phyloP scores from a whole-genome alignment of 1,140 invertebrate species.

The Contarinia nasturtii region DNA sequence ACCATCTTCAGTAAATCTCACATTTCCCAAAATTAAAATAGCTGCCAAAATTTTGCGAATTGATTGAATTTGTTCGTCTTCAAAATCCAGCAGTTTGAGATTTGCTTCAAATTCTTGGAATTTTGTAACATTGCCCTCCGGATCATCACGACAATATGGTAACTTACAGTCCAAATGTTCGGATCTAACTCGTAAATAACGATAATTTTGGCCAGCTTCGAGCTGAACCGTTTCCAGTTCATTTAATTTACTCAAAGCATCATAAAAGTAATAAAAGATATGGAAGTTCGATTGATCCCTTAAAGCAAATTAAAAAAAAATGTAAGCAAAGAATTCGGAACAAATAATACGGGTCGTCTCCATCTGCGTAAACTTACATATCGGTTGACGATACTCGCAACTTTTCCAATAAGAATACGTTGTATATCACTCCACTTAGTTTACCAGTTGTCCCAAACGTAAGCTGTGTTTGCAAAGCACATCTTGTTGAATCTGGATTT shows the following conservation, averaged over 20 bases:
- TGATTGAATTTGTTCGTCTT: conserved; percentile 44
- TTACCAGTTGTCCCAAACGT: conserved; percentile 72
- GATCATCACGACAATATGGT: conserved; percentile 34
- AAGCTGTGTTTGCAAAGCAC: conserved; percentile 63
- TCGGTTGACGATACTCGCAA: conserved; percentile 64
- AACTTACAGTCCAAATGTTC: conserved; percentile 28
- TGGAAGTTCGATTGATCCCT: conserved; percentile 76
- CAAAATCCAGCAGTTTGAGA: conserved; percentile 50
- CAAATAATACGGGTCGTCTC: not conserved
- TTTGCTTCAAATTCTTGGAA: conserved; percentile 39
- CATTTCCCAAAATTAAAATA: conserved; percentile 67
- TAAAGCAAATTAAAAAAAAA: conserved; percentile 12
- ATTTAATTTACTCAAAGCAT: conserved; percentile 45
- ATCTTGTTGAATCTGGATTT: conserved; percentile 73
- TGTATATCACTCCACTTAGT: conserved; percentile 67
- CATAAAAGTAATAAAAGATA: conserved; percentile 77
- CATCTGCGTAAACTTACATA: conserved; percentile 29
- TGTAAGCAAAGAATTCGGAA: not conserved
- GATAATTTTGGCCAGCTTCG: conserved; percentile 46
- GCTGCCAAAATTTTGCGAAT: conserved; percentile 54
- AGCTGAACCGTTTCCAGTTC: conserved; percentile 40
- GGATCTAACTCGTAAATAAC: conserved; percentile 51
- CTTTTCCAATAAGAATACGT: conserved; percentile 73
- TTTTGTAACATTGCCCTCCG: conserved; percentile 34
- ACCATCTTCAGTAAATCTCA: conserved; percentile 46